phyloP scores from a whole-genome alignment of 2,113 vertebrate species.

The Nyctibius bracteatus region DNA sequence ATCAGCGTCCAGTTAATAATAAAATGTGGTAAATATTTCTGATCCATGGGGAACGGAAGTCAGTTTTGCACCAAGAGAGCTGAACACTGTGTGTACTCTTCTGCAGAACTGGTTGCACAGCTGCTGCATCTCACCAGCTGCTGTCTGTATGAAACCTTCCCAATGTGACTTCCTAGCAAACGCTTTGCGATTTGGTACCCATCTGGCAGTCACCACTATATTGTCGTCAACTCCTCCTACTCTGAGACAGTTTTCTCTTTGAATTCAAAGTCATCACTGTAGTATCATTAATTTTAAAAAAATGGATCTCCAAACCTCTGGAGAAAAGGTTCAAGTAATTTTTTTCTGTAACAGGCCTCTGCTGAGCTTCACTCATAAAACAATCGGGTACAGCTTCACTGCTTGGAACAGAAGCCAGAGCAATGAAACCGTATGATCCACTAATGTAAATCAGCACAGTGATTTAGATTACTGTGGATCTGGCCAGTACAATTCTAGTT shows the following conservation, averaged over 20 bases:
- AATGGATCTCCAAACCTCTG: background rate
- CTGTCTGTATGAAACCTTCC: background rate
- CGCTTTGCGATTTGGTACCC: background rate
- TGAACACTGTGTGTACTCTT: background rate
- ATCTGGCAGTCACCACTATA: background rate
- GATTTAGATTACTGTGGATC: background rate
- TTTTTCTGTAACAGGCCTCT: background rate
- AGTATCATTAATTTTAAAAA: background rate
- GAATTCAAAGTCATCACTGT: background rate
- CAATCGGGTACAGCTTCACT: background rate
- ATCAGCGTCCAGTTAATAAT: background rate
- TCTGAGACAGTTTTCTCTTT: background rate
- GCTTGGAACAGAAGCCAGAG: background rate
- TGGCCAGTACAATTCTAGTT: background rate
- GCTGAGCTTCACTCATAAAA: background rate
- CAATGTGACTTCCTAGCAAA: background rate
- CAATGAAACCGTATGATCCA: background rate
- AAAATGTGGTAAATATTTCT: background rate
- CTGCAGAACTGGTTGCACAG: background rate
- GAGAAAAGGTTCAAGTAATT: background rate
- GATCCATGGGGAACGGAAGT: background rate
- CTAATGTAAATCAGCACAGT: background rate
- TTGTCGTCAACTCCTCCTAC: background rate
- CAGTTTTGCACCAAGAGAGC: background rate
- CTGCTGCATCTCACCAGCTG: slow-evolving; percentile 26